Evolutionary conservation across 2,113 vertebrate species (phyloP), one percentile per base, ranked within the genome.

Genomic region (Leptocoma aspasia): DNA sequence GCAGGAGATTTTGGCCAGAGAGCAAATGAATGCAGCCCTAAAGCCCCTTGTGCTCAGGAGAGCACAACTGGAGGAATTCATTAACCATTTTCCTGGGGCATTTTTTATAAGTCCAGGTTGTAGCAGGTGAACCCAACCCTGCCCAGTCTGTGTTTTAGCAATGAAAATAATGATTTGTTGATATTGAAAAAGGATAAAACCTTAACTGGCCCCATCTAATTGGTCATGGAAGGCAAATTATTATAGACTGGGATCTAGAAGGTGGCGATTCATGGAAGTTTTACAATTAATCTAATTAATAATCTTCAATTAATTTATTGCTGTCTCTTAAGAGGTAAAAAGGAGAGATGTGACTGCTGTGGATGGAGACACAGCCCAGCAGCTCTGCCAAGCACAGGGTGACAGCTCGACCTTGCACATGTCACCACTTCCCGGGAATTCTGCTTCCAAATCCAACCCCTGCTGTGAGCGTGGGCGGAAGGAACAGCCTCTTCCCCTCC

Each of bases 241-340:
- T 91, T 94, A 93, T 31, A 77, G 86, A 94, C 45, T 37, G 71
- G 66, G 76, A 66, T 82, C 75, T 8, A 41, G 70, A 31, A 66
- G 42, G 86, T 1, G 0, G 75, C 1, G 5, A 90, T 50, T 89
- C 24, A 6, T 20, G 37, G n/a, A 82, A 89, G 35, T 57, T 94
- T 89, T 75, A 50, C 65, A 82, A 89, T 81, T 79, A 72, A 88
- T 86, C 69, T 73, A 57, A 94, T 91, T 92, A 94, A 90, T 86
- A 91, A 84, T 19, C 86, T 61, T 27, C 59, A 31, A 33, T 64
- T 79, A 63, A 59, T 86, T 39, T 54, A 37, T 42, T 64, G 59
- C 28, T 52, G 3, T 27, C 49, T 77, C 75, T 82, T 27, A 27
- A 45, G 28, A 57, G 35, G 23, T n/a, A 70, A 37, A 95, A 72